Evolutionary conservation across 2,113 vertebrate genomes (phyloP).

Genomic region (Colinus virginianus): DNA sequence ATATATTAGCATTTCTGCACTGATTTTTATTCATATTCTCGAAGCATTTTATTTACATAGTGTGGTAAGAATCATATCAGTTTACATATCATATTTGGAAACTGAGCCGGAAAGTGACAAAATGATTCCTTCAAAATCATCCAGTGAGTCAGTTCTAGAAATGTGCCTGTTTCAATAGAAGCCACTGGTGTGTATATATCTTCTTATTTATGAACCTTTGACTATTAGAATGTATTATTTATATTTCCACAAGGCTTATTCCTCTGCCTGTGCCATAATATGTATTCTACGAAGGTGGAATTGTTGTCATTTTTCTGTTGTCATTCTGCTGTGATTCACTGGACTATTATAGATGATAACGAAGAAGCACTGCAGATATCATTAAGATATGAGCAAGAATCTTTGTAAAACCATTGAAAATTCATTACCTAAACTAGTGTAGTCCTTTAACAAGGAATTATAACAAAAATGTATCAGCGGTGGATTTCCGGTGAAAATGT

Average conservation of each 20-base stretch:
- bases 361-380: neutral
- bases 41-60: conserved; percentile 22
- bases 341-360: neutral
- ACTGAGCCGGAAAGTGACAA: conserved; percentile 6
- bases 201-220: conserved; percentile 33
- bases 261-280: neutral
- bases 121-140: conserved; percentile 24
- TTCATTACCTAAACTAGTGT: fast-evolving
- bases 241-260: conserved; percentile 19
- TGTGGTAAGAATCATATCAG: neutral
- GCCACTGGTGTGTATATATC: neutral
- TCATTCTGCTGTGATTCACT: neutral
- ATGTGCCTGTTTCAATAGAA: neutral
- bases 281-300: neutral
- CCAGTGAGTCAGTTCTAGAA: neutral
- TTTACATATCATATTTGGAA: conserved; percentile 21
- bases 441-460: neutral
- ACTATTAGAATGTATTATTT: conserved; percentile 56
- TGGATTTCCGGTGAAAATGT: neutral
- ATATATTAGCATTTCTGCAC: neutral
- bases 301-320: conserved; percentile 31
- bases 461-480: neutral
- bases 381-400: neutral
- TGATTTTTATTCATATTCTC: neutral
- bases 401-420: neutral